phyloP scores from a whole-genome alignment of 1,140 invertebrate genomes.

The Portunus trituberculatus region DNA sequence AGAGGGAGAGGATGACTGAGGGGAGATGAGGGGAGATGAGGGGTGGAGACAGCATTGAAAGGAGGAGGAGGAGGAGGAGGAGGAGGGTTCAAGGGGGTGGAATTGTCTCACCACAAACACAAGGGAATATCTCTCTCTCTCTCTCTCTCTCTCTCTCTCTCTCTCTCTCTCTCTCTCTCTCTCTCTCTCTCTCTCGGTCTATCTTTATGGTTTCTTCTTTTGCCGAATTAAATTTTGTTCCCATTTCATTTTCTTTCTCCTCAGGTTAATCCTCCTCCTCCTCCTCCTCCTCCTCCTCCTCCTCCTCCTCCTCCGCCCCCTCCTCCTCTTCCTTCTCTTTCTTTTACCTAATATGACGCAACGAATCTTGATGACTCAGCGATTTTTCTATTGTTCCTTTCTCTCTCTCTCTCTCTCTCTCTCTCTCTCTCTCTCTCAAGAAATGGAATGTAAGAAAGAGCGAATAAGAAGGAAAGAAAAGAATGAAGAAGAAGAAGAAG shows the following conservation, averaged over 20 bases:
- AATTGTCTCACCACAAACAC: neutral
- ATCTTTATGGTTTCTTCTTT: neutral
- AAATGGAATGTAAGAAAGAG: neutral
- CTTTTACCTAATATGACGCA: slow-evolving; percentile 28
- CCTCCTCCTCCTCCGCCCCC: neutral
- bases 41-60: neutral
- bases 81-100: neutral
- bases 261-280: neutral
- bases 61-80: too few species aligned
- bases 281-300: slow-evolving; percentile 38
- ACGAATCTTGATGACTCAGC: slow-evolving; percentile 37
- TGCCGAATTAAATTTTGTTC: neutral
- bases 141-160: slow-evolving; percentile 3
- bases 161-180: neutral
- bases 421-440: slow-evolving; percentile 43
- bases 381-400: neutral
- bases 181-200: neutral
- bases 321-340: slow-evolving; percentile 19
- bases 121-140: slow-evolving; percentile 3
- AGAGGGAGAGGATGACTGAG: neutral
- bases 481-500: too few species aligned
- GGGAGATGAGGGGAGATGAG: slow-evolving; percentile 10
- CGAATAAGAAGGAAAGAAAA: too few species aligned
- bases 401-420: slow-evolving; percentile 49
- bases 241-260: neutral